phyloP scores from a whole-genome alignment of 64 coral and sea anemone genomes.

The Porites lutea region DNA sequence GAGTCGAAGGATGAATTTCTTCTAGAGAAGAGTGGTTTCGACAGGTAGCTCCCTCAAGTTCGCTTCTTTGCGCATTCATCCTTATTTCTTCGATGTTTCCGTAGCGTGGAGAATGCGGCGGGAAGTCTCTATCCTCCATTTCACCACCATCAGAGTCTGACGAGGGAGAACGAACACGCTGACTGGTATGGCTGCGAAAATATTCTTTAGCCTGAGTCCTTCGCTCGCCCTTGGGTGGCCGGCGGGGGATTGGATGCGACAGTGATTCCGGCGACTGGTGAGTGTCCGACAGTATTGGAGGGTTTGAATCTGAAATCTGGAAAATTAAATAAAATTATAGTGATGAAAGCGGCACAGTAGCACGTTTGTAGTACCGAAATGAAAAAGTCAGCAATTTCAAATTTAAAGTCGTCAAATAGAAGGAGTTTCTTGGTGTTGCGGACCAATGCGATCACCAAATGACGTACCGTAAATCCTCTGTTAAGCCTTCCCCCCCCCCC shows the following conservation, averaged over 20 bases:
- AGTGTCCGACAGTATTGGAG: neutral
- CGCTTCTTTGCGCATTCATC: neutral
- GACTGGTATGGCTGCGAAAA: slow-evolving; percentile 1
- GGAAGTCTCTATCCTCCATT: slow-evolving; percentile 6
- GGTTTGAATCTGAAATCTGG: neutral
- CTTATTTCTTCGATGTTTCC: neutral
- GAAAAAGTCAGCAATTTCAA: too few species aligned
- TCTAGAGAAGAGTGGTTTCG: neutral
- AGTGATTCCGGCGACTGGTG: slow-evolving; percentile 1
- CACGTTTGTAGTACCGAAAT: neutral
- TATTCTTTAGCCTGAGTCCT: neutral
- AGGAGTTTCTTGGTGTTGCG: too few species aligned
- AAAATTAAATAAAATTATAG: neutral
- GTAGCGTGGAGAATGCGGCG: neutral
- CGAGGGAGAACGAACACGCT: neutral
- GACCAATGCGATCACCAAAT: too few species aligned
- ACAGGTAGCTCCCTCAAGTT: too few species aligned
- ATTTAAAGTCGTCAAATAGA: too few species aligned
- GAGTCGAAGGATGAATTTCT: neutral
- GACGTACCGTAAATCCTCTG: too few species aligned
- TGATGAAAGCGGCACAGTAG: neutral
- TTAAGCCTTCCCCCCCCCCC: too few species aligned
- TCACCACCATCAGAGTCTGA: slow-evolving; percentile 15
- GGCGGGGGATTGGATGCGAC: slow-evolving; percentile 29
- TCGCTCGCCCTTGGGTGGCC: slow-evolving; percentile 17